Conservation (phyloP, 1,140 invertebrate genomes). For the Apolygus lucorum region DNA sequence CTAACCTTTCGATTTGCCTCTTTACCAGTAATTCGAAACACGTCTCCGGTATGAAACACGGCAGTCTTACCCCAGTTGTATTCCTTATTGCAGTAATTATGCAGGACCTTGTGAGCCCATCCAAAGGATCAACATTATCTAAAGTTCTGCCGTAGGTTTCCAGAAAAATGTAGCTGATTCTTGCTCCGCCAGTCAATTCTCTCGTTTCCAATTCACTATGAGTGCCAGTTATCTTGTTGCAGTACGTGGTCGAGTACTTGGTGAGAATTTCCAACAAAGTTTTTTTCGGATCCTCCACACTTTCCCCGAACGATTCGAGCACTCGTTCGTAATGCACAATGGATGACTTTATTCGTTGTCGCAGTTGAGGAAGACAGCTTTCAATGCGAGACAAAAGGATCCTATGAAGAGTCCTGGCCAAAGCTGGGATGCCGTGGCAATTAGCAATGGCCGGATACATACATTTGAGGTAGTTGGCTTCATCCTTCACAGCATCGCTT, state of each 20-base stretch:
- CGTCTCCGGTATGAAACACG: conserved; percentile 62
- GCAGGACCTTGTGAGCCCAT: conserved; percentile 49
- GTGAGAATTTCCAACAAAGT: conserved; percentile 61
- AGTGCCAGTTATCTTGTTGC: conserved; percentile 58
- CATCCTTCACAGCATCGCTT: conserved; percentile 52
- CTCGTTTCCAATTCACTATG: conserved; percentile 58
- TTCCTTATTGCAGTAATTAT: conserved; percentile 63
- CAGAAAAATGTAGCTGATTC: conserved; percentile 67
- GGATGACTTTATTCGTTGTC: conserved; percentile 53
- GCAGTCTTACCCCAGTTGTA: conserved; percentile 58
- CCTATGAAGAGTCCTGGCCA: conserved; percentile 54
- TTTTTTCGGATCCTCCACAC: conserved; percentile 53
- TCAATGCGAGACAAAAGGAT: conserved; percentile 60
- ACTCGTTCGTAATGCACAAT: conserved; percentile 53
- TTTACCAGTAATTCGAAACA: conserved; percentile 67
- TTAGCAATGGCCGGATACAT: conserved; percentile 55
- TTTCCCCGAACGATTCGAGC: conserved; percentile 55
- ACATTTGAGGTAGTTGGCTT: conserved; percentile 50
- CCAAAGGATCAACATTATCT: conserved; percentile 53
- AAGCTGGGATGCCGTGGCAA: conserved; percentile 51
- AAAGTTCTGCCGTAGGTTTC: conserved; percentile 56
- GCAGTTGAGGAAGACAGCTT: conserved; percentile 56
- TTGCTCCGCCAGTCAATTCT: conserved; percentile 61
- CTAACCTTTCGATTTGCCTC: conserved; percentile 58
- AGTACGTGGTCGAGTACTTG: conserved; percentile 61